These are phyloP conservation scores for Aphelocoma coerulescens DNA, from an alignment of 2,113 vertebrate genomes.

Conservation along the genomic window DNA sequence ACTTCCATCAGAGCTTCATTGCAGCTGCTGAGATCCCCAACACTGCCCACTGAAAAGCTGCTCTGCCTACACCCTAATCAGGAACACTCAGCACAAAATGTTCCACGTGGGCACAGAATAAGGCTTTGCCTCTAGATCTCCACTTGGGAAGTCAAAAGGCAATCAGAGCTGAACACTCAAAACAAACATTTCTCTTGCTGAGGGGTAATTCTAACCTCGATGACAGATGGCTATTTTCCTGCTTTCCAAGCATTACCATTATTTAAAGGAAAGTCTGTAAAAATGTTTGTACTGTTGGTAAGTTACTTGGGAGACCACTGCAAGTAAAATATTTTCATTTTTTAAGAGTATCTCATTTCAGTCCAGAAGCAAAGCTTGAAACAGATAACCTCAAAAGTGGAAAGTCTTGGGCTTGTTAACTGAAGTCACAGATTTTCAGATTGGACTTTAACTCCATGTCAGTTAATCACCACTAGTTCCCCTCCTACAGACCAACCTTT, in stretches of 20 bases:
- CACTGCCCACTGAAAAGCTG: background rate
- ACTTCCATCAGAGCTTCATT: background rate
- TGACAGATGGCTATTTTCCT: background rate
- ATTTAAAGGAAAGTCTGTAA: background rate
- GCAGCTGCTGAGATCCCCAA: background rate
- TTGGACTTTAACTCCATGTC: background rate
- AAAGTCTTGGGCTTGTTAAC: background rate
- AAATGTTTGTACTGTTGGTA: background rate
- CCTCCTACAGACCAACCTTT: background rate
- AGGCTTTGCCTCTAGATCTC: background rate
- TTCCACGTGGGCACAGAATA: background rate
- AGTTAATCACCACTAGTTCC: background rate
- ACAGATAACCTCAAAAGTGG: background rate
- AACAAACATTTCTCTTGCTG: background rate
- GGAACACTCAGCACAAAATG: background rate
- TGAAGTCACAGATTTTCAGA: background rate
- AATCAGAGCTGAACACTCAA: background rate
- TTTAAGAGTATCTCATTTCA: background rate
- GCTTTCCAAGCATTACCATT: background rate
- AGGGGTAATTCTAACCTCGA: background rate
- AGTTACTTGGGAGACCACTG: background rate
- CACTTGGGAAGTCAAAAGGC: background rate
- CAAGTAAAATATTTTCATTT: slow-evolving; percentile 2
- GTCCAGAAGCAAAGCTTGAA: background rate
- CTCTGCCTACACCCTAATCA: background rate